Evolutionary conservation across 2,888 invertebrate species (phyloP).

Genomic region (Coelinius sp.): DNA sequence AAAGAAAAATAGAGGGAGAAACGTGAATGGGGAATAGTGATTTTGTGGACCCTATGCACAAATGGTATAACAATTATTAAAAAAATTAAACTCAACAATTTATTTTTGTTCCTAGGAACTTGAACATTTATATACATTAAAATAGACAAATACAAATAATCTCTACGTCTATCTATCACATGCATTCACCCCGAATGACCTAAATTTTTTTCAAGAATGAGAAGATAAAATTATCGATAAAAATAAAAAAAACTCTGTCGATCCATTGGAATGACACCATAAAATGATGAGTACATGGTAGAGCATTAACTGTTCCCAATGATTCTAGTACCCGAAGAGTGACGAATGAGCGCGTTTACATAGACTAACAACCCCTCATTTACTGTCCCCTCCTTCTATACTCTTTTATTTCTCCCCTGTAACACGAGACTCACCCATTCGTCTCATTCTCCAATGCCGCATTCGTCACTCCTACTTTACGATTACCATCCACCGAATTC

Average conservation of each 20-base stretch:
- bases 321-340: constrained; percentile 6
- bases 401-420: constrained; percentile 53
- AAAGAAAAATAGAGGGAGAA: too few species aligned
- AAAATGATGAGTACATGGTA: constrained; percentile 1
- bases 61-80: not conserved
- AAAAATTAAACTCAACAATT: not conserved
- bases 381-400: constrained; percentile 39
- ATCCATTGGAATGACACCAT: not conserved
- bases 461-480: constrained; percentile 41
- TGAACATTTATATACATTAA: not conserved
- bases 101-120: not conserved
- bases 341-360: constrained; percentile 21
- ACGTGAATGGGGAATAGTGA: too few species aligned
- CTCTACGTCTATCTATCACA: not conserved
- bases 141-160: not conserved
- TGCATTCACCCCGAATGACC: not conserved
- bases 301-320: not conserved
- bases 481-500: constrained; percentile 4
- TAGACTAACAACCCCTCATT: constrained; percentile 32
- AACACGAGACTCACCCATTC: constrained; percentile 48
- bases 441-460: constrained; percentile 25
- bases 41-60: too few species aligned
- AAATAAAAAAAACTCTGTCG: not conserved
- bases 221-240: not conserved
- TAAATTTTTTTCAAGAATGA: not conserved